Evolutionary conservation across 2,113 vertebrate genomes (phyloP).

Genomic region (Ochotona princeps): DNA sequence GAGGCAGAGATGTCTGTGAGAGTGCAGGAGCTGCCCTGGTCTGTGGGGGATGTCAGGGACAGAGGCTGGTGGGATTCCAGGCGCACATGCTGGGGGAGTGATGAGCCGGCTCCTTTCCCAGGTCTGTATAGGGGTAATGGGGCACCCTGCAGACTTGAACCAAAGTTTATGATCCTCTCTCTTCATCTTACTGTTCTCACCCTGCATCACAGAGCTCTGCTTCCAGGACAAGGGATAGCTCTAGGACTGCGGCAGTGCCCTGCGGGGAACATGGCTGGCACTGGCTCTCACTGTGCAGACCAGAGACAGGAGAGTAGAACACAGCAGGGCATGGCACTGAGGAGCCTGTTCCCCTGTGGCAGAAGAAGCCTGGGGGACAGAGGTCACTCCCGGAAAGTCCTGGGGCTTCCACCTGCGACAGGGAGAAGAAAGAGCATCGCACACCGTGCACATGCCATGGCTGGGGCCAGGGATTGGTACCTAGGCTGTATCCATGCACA

Average conservation of each 20-base stretch:
- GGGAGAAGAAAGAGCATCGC: not conserved
- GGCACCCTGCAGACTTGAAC: not conserved
- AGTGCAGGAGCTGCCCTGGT: too few species aligned
- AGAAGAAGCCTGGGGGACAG: conserved; percentile 93
- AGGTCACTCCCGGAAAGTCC: conserved; percentile 83
- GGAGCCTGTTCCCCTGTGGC: conserved; percentile 87
- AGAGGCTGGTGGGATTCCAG: too few species aligned
- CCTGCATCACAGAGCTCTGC: conserved; percentile 88
- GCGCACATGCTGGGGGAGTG: not conserved
- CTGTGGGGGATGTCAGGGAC: too few species aligned
- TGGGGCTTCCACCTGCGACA: conserved; percentile 86
- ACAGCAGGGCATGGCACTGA: conserved; percentile 92
- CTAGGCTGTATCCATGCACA: too few species aligned
- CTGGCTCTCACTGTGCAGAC: conserved; percentile 85
- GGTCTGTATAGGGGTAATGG: too few species aligned
- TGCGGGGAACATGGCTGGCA: conserved; percentile 90
- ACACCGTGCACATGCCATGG: too few species aligned
- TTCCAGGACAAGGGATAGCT: conserved; percentile 85
- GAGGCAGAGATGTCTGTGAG: too few species aligned
- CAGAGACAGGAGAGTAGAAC: conserved; percentile 86
- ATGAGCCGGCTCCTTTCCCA: too few species aligned
- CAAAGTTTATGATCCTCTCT: not conserved
- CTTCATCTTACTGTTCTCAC: conserved; percentile 78
- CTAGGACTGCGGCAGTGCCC: conserved; percentile 90
- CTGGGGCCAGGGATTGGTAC: too few species aligned